These are phyloP conservation scores for Thalassophryne amazonica DNA, from an alignment of 2,797 vertebrate genomes.

Conservation along the genomic window DNA sequence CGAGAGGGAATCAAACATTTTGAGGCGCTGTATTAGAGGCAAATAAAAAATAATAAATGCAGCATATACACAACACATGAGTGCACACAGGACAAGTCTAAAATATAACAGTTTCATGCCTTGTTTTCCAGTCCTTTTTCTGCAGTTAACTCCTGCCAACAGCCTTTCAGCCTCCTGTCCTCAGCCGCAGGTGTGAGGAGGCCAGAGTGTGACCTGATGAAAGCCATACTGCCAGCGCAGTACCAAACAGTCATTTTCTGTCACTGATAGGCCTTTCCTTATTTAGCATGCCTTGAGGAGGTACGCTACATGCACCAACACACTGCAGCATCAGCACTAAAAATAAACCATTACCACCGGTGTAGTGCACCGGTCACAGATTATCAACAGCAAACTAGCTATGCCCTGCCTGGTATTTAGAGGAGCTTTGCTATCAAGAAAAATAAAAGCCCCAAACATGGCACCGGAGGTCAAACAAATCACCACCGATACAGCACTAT, in stretches of 20 bases:
- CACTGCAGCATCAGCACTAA: slow-evolving; percentile 41
- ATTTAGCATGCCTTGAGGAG: slow-evolving; percentile 64
- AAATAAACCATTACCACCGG: slow-evolving; percentile 58
- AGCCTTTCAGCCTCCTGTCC: slow-evolving; percentile 61
- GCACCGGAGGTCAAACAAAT: slow-evolving; percentile 49
- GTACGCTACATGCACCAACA: slow-evolving; percentile 35
- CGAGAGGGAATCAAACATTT: slow-evolving; percentile 14
- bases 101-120: slow-evolving; percentile 3
- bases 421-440: slow-evolving; percentile 12
- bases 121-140: slow-evolving; percentile 39
- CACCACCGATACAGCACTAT: slow-evolving; percentile 38
- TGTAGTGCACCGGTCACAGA: slow-evolving; percentile 39
- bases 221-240: slow-evolving; percentile 59
- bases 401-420: slow-evolving; percentile 8
- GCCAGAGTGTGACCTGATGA: slow-evolving; percentile 71
- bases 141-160: slow-evolving; percentile 76
- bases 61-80: slow-evolving; percentile 2
- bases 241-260: slow-evolving; percentile 65
- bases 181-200: slow-evolving; percentile 58
- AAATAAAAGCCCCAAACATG: slow-evolving; percentile 11
- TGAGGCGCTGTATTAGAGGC: slow-evolving; percentile 8
- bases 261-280: slow-evolving; percentile 64
- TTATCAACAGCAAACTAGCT: slow-evolving; percentile 31
- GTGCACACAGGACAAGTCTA: neutral
- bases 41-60: slow-evolving; percentile 14